A percentile compares a stretch with the other conserved stretches of the same genome.
These are phyloP conservation scores for Brevimyrus niger DNA, from an alignment of 2,113 vertebrate species.

Conservation along the genomic window DNA sequence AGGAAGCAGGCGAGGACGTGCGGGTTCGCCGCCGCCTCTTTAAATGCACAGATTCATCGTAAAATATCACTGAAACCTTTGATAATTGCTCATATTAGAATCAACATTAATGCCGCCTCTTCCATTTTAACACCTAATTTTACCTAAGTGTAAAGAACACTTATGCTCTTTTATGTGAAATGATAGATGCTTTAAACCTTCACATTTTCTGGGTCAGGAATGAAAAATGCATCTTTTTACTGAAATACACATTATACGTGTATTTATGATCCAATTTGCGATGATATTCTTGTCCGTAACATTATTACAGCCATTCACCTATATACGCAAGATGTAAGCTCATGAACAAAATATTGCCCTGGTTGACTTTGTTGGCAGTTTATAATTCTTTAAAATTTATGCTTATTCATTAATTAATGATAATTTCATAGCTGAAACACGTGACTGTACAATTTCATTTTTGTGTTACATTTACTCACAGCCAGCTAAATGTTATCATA, in stretches of 20 bases:
- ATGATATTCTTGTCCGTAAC: neutral
- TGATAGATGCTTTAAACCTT: constrained; percentile 61
- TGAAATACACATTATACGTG: constrained; percentile 54
- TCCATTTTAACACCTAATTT: constrained; percentile 59
- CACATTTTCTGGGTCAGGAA: constrained; percentile 65
- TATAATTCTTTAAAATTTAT: neutral
- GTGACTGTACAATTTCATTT: neutral
- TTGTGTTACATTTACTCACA: neutral
- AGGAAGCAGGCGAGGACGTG: constrained; percentile 63
- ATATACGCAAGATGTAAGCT: neutral
- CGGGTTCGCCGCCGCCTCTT: constrained; percentile 42
- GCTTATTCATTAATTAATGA: neutral
- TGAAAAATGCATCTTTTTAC: constrained; percentile 60
- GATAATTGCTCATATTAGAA: constrained; percentile 64
- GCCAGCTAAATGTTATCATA: neutral
- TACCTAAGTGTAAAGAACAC: constrained; percentile 48
- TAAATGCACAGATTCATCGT: constrained; percentile 56
- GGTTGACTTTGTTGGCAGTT: neutral
- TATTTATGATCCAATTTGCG: constrained; percentile 2
- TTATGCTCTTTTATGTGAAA: constrained; percentile 53
- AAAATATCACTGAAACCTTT: constrained; percentile 63
- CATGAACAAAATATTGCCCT: neutral
- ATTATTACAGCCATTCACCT: neutral
- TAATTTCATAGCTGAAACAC: neutral
- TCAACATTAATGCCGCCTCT: constrained; percentile 55